Percentiles rank a stretch among this genome's conserved stretches.
These are phyloP conservation scores for Drosophila koepferae DNA, from an alignment of 2,888 invertebrate genomes.

Conservation along the genomic window DNA sequence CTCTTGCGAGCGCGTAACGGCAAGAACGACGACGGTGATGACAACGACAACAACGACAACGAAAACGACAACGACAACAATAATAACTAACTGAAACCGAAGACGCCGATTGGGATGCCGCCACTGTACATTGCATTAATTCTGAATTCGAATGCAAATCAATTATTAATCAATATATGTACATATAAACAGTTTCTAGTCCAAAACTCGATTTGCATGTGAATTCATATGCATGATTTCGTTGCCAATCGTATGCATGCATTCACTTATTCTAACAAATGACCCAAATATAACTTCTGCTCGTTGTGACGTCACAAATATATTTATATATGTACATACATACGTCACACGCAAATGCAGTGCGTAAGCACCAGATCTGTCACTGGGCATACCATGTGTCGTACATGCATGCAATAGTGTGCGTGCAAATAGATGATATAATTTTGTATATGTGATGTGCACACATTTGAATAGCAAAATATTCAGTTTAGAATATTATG, in stretches of 20 bases:
- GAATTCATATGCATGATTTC: not conserved
- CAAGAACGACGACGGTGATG: not conserved
- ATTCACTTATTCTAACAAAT: slow-evolving; percentile 25
- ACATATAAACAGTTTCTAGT: not conserved
- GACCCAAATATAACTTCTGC: not conserved
- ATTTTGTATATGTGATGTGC: not conserved
- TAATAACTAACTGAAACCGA: slow-evolving; percentile 16
- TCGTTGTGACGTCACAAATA: slow-evolving; percentile 42
- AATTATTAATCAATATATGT: slow-evolving; percentile 34
- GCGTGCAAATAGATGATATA: slow-evolving; percentile 5
- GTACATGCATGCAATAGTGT: slow-evolving; percentile 12
- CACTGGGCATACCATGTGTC: slow-evolving; percentile 17
- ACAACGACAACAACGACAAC: slow-evolving; percentile 1
- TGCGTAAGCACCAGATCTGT: slow-evolving; percentile 6
- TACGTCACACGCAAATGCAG: slow-evolving; percentile 22
- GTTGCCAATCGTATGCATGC: not conserved
- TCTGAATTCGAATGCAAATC: slow-evolving; percentile 39
- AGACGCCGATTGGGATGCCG: slow-evolving; percentile 22
- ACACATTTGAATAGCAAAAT: not conserved
- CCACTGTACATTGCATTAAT: slow-evolving; percentile 35
- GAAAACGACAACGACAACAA: slow-evolving; percentile 1
- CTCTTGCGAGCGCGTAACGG: slow-evolving; percentile 13
- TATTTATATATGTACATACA: not conserved
- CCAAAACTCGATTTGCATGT: slow-evolving; percentile 3
- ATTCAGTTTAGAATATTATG: slow-evolving; percentile 33